Percentiles rank a stretch among this genome's conserved stretches.
Conservation (phyloP, 2,113 vertebrate species). For the Acrocephalus arundinaceus region DNA sequence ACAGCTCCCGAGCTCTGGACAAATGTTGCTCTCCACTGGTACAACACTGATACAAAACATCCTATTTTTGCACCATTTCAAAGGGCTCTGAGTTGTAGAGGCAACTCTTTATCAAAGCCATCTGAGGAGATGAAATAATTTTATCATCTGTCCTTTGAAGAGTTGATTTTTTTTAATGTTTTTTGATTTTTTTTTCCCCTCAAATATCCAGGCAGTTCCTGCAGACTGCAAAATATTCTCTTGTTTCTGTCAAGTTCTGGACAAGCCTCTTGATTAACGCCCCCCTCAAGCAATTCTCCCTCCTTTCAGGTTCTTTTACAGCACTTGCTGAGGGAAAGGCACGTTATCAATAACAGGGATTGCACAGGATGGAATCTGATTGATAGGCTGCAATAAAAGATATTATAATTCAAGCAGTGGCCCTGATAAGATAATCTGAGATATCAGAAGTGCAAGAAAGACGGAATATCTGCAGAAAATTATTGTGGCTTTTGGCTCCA, state of each 20-base stretch:
- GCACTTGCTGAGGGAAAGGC: not conserved
- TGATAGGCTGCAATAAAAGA: conserved; percentile 42
- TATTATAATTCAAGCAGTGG: conserved; percentile 37
- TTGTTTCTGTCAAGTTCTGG: conserved; percentile 11
- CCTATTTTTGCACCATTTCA: not conserved
- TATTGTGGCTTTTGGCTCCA: not conserved
- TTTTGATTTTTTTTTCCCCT: rapidly evolving
- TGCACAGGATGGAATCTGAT: conserved; percentile 8
- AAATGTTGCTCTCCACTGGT: not conserved
- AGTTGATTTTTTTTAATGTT: not conserved
- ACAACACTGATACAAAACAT: not conserved
- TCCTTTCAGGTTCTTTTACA: not conserved
- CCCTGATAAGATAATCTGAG: not conserved
- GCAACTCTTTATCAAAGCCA: not conserved
- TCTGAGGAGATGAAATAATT: conserved; percentile 24
- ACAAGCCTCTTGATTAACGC: not conserved
- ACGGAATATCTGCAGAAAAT: not conserved
- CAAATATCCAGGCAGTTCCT: not conserved
- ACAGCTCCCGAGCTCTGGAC: not conserved
- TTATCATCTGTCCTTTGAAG: conserved; percentile 7
- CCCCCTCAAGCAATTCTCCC: not conserved
- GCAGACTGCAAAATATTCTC: not conserved
- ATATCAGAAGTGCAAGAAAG: not conserved
- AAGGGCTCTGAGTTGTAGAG: not conserved
- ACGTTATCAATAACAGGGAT: not conserved